Conservation (phyloP, 2,888 invertebrate genomes). For the Ennomos erosarius region DNA sequence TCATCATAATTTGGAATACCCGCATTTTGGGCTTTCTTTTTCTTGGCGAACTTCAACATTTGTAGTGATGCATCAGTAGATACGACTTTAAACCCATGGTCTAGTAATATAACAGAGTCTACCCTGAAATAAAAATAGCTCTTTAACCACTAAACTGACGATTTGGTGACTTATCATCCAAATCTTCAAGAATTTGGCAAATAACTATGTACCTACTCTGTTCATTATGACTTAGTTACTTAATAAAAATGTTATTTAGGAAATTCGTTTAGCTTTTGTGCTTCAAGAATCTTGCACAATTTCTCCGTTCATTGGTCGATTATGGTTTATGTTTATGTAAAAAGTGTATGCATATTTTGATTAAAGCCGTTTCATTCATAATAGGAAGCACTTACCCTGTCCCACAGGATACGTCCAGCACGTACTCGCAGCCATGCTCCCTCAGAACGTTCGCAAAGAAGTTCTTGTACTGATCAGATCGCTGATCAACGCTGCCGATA, state of each 20-base stretch:
- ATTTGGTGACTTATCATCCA: no score
- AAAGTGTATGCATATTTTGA: no score
- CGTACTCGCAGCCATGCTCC: conserved; percentile 5
- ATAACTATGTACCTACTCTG: no score
- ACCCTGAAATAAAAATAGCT: background rate
- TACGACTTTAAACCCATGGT: conserved; percentile 11
- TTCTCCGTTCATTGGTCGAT: no score
- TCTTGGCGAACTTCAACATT: conserved; percentile 12
- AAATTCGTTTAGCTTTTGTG: no score
- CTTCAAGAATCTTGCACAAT: no score
- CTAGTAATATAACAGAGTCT: conserved; percentile 7
- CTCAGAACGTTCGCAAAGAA: conserved; percentile 16
- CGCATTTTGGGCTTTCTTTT: background rate
- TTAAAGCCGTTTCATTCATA: no score
- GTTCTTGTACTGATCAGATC: conserved; percentile 12
- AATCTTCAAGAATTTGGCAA: no score
- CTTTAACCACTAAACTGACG: no score
- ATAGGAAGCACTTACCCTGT: conserved; percentile 17
- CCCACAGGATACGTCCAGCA: conserved; percentile 19
- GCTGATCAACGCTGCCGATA: conserved; percentile 20
- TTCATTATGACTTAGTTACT: no score
- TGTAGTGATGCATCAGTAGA: conserved; percentile 4
- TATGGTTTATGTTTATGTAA: no score
- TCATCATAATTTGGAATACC: conserved; percentile 8
- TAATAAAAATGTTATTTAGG: no score